These are phyloP conservation scores for Antrozous pallidus DNA, from an alignment of 2,797 vertebrate species.

Conservation along the genomic window DNA sequence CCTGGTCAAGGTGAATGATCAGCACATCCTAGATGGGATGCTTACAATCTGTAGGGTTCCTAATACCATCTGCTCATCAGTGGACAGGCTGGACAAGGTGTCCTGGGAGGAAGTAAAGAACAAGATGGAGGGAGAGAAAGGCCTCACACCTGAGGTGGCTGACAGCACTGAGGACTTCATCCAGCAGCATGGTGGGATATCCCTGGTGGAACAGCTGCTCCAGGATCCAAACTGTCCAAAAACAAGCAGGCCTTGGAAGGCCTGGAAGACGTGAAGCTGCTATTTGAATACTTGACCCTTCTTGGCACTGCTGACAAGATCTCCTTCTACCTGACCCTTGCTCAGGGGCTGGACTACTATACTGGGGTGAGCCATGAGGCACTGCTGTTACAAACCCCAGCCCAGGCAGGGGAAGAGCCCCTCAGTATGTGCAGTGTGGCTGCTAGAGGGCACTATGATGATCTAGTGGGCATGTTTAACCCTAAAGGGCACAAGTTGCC, in stretches of 20 bases:
- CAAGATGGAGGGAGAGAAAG: slow-evolving; percentile 95
- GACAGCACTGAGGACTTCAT: slow-evolving; percentile 89
- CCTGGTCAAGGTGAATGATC: slow-evolving; percentile 93
- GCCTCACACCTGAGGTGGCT: slow-evolving; percentile 86
- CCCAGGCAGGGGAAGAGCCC: slow-evolving; percentile 80
- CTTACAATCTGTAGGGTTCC: slow-evolving; percentile 93
- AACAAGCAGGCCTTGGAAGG: slow-evolving; percentile 90
- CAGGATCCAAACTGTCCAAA: slow-evolving; percentile 89
- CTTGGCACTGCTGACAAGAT: slow-evolving; percentile 93
- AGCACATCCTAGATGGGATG: slow-evolving; percentile 93
- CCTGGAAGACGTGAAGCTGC: slow-evolving; percentile 90
- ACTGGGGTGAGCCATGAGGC: slow-evolving; percentile 96
- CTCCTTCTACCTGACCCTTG: neutral
- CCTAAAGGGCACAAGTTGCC: slow-evolving; percentile 94
- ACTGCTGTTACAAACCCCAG: slow-evolving; percentile 85
- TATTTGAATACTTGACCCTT: slow-evolving; percentile 91
- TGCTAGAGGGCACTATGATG: slow-evolving; percentile 93
- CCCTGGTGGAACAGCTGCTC: slow-evolving; percentile 89
- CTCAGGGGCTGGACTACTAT: slow-evolving; percentile 90
- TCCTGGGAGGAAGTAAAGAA: slow-evolving; percentile 93
- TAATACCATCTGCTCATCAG: slow-evolving; percentile 89
- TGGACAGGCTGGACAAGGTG: slow-evolving; percentile 96
- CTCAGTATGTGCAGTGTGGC: slow-evolving; percentile 92
- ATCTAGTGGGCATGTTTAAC: slow-evolving; percentile 97
- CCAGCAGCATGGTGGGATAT: slow-evolving; percentile 83